Evolutionary conservation across 2,888 invertebrate species (phyloP), one percentile per base, ranked within the genome.

Genomic region (Apotomis capreana): DNA sequence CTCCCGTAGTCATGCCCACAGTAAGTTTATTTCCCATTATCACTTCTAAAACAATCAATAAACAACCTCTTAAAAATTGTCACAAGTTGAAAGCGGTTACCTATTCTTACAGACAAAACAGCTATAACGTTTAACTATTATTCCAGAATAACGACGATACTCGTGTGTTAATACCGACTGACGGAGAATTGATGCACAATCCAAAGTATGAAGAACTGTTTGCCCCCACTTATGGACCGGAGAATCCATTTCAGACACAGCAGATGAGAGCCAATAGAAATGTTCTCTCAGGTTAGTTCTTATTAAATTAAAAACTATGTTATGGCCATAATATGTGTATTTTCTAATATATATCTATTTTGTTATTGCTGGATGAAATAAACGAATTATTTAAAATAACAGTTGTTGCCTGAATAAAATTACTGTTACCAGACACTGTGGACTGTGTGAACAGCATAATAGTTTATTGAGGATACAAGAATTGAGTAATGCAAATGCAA

Each of bases 181-280:
- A 95, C 55, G 97, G 97, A 84, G 98, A 99, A 90, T 89, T 99
- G 2, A 94, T 94, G 76, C 97, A 96, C 85, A 99, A 99, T 93
- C 98, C 99, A 0, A 98, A 96, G 83, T 99, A 95, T 89, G 99
- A 99, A 70, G 98, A 99, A 84, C 92, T 99, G 3, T 99, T 96
- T 93, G 97, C 98, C 4, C 98, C 99, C 0, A 95, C 96, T 75
- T 95, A 96, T 62, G 99, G 99, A 0, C 99, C 99, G 0, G 96
- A 95, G 78, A 98, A 99, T 91, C 99, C 99, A 0, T 97, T 97
- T 84, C 96, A 97, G 89, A 98, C 98, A 0, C 95, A 97, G 82
- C 98, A 98, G 83, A 97, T 98, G 92, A 95, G 94, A 76, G 97
- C 99, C 0, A 94, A 95, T 5, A 96, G 98, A 84, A 99, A 99